Conservation (phyloP, 37 sponge, comb jelly and placozoan genomes). For the Petrosia ficiformis region DNA sequence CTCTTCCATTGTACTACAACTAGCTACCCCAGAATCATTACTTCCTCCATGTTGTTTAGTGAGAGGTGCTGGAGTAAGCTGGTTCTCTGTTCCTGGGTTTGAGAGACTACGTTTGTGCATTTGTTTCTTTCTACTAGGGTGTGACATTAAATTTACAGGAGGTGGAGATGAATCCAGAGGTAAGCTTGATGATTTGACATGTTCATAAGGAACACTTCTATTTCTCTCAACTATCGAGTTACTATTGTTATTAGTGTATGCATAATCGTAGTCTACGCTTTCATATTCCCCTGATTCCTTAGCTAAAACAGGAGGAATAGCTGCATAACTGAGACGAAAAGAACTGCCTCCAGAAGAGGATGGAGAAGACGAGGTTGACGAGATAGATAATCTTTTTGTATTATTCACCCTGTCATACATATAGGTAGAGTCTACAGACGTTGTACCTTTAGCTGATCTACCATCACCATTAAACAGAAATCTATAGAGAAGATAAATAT, state of each 20-base stretch:
- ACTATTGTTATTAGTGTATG: background rate
- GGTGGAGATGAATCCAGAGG: slow-evolving; percentile 11
- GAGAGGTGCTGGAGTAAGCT: background rate
- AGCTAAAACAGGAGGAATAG: background rate
- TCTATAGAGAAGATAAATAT: slow-evolving; percentile 2
- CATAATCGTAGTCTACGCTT: no score
- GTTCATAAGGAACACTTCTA: slow-evolving; percentile 8
- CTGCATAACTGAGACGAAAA: no score
- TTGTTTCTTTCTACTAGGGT: slow-evolving; percentile 23
- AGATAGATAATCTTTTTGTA: slow-evolving; percentile 2
- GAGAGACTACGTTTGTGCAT: background rate
- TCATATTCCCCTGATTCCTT: background rate
- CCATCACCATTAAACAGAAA: slow-evolving; percentile 54
- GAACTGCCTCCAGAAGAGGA: background rate
- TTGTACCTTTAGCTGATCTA: slow-evolving; percentile 8
- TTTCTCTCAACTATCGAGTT: background rate
- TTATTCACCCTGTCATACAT: background rate
- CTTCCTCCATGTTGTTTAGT: background rate
- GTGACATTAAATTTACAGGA: slow-evolving; percentile 34
- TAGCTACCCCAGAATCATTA: background rate
- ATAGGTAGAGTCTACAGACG: background rate
- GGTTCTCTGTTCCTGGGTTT: background rate
- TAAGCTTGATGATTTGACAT: background rate
- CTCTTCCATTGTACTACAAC: background rate
- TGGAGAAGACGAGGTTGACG: slow-evolving; percentile 7